Base-by-base conservation (phyloP, 2,888 invertebrate genomes). In the Diaperis boleti region DNA sequence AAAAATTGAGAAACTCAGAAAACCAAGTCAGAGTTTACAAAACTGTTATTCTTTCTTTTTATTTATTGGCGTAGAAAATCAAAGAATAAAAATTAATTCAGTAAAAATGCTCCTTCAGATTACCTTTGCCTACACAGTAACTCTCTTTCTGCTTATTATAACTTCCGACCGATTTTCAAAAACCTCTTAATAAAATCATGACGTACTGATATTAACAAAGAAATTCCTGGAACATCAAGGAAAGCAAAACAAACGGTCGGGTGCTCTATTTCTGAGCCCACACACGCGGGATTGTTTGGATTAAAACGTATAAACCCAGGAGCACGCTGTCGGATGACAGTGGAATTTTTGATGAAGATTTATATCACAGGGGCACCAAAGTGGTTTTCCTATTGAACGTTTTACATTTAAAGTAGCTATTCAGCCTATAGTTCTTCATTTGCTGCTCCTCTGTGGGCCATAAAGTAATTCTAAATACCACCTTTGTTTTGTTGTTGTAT, bases 161-260 rank as follows among this genome's bases (percentile, higher is more conserved):
- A n/a, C n/a, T n/a, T n/a, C n/a, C 2, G 1, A 37, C 35, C 10
- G 10, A 35, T 3, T n/a, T 33, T 33, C 5, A 13, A 2, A 35
- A 39, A 33, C 13, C 35, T 35, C 10, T 7, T 13, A 42, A 20
- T 20, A 20, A 42, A 42, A 42, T 31, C 26, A 47, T 15, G 31
- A 22, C 26, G 10, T 22, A 29, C 4, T 35, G 17, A 18, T 35
- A 41, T 42, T 13, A 42, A 55, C 42, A 55, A 45, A 56, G 45
- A 56, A 56, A 56, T 56, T 56, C 56, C 56, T 56, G 11, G 56
- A 45, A 45, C 22, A 41, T 35, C 35, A 14, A 17, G 18, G 14
- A 56, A 44, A 56, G 18, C 14, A 44, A 45, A 56, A 56, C 56
- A 56, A 56, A 56, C 56, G 35, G 20, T 18, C 37, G 37, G n/a